Conservation (phyloP, 1,140 invertebrate genomes). For the Samia ricini region DNA sequence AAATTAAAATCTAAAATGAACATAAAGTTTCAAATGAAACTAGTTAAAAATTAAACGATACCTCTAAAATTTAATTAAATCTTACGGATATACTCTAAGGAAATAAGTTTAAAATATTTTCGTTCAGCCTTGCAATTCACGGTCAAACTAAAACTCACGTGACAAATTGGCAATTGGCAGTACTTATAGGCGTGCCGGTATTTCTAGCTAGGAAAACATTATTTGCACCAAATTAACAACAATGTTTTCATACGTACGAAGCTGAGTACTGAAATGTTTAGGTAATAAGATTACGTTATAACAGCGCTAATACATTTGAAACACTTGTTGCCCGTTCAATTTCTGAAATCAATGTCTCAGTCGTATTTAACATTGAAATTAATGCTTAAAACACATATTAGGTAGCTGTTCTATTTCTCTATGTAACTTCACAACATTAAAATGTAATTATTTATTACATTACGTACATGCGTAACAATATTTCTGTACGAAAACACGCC, state of each 20-base stretch:
- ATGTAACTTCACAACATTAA: no score
- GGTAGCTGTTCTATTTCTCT: no score
- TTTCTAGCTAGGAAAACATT: slow-evolving; percentile 2
- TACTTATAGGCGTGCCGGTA: not conserved
- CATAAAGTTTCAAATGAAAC: no score
- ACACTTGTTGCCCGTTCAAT: not conserved
- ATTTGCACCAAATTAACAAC: slow-evolving; percentile 6
- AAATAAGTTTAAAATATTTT: slow-evolving; percentile 1
- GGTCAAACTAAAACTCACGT: slow-evolving; percentile 10
- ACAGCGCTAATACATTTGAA: not conserved
- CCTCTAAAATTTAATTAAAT: no score
- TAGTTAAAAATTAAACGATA: no score
- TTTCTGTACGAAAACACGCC: no score
- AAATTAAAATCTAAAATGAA: no score
- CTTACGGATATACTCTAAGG: no score
- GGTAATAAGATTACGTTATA: not conserved
- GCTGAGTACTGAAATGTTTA: not conserved
- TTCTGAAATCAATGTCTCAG: not conserved
- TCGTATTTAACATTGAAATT: not conserved
- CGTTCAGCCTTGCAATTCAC: slow-evolving; percentile 2
- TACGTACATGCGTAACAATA: no score
- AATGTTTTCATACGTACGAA: not conserved
- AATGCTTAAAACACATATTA: no score
- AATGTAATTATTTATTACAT: no score
- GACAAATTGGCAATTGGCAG: slow-evolving; percentile 10